Conservation (phyloP, 2,113 vertebrate genomes). For the Cyphotilapia sp. region DNA sequence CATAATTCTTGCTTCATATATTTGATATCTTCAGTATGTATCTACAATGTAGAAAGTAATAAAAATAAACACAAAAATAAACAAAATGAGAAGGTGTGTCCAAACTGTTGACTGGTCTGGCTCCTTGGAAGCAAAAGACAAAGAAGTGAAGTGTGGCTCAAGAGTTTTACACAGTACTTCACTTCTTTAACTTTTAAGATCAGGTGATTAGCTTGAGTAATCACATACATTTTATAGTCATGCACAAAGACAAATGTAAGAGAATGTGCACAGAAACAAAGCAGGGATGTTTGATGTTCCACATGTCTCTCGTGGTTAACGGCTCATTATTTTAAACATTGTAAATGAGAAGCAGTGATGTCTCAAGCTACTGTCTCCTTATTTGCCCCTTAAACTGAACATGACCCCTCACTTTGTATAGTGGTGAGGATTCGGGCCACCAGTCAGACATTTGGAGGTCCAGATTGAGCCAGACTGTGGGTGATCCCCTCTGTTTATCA, state of each 20-base stretch:
- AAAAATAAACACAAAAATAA: neutral
- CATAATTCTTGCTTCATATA: neutral
- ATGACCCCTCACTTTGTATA: neutral
- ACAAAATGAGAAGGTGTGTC: neutral
- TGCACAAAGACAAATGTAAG: neutral
- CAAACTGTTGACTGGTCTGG: neutral
- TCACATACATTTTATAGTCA: neutral
- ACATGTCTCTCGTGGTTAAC: neutral
- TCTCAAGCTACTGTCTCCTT: neutral
- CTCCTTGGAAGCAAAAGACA: neutral
- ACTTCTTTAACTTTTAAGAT: neutral
- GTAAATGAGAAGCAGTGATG: neutral
- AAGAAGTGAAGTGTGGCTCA: neutral
- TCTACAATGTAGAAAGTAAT: neutral
- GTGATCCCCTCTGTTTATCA: neutral
- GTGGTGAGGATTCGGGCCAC: neutral
- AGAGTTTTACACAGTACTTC: neutral
- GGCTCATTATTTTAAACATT: neutral
- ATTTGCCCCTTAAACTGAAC: neutral
- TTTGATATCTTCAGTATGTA: neutral
- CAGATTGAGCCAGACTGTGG: neutral
- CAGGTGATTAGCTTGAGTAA: neutral
- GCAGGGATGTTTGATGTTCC: neutral
- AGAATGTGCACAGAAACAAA: neutral
- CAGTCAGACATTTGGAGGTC: neutral